Base-by-base conservation (phyloP, 1,140 invertebrate species). In the Oryctes rhinoceros region DNA sequence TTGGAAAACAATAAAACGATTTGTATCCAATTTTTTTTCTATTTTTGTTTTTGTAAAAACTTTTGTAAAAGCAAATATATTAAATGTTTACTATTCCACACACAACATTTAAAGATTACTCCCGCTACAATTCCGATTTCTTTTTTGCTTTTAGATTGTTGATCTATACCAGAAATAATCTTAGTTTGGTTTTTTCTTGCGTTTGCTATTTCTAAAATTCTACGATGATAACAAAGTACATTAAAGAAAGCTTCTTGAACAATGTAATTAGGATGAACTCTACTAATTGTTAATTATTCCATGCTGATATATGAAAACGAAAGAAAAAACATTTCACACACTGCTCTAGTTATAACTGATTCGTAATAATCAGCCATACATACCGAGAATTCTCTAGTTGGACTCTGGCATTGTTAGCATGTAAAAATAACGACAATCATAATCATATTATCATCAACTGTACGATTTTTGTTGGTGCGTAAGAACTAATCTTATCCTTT, bases 351-450 rank as follows among this genome's bases (percentile, higher is more conserved):
- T n/a, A 13, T 71, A 71, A 71, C 35, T 71, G 67, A 30, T 35
- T 71, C 18, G 67, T 53, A 53, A 53, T 53, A 53, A 53, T 53
- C 49, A 53, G 49, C 39, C 11, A 78, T 85, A 87, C 86, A 82
- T 87, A 87, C 86, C 86, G 87, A 86, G 81, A 87, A 87, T 82
- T 87, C 86, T 80, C 85, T 87, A 74, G 86, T 83, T 30, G 87
- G 87, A 83, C 86, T 87, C 85, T 86, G 83, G 49, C 49, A 53
- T 53, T 53, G 49, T 53, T 78, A 76, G 85, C 85, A 85, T 86
- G 85, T 85, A 86, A 86, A 85, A 85, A 81, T 79, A 85, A 83
- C 49, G 39, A 76, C 35, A 75, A 24, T n/a, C 11, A 71, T 71
- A 20, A 71, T 53, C 49, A 53, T 53, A 53, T 53, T 18, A 53